Evolutionary conservation across 2,797 vertebrate species (phyloP), one percentile per base, ranked within the genome.

Genomic region (Catostomus latipinnis): DNA sequence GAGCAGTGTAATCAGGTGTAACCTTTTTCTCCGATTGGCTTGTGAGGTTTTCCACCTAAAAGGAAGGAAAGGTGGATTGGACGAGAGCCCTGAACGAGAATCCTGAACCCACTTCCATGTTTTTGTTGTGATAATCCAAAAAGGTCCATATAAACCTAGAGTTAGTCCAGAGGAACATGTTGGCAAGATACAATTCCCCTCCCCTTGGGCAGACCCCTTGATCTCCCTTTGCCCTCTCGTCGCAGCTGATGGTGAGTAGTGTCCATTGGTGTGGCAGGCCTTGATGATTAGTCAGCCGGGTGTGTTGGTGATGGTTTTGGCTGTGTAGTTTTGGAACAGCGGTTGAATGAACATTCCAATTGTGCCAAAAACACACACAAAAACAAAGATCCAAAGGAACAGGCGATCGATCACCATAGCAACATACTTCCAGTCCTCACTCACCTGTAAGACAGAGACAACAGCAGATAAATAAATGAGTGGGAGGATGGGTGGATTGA

Each of bases 381-480:
- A 97, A 78, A 99, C 91, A 6, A 98, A 98, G 91, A 99, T 96
- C 97, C 97, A 99, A 56, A 98, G 89, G 93, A 99, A 99, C 71
- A 99, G 96, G 57, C 97, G 97, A 87, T 99, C 97, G 7, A 98
- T 99, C 89, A 99, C 97, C 97, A 99, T 99, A 91, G 97, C 97
- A 8, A 99, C 97, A 0, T 98, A 99, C 88, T 99, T 99, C 97
- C 97, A 99, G 92, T 99, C 97, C 88, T 99, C 97, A 8, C 96
- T 97, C 88, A 98, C 97, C 97, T 99, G 92, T 4, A 46, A 0
- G 0, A 74, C 73, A 72, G 60, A 81, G 50, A 78, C n/a, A 67
- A 9, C 34, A n/a, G 9, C 22, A 12, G 61, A 6, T 63, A 45
- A 63, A 63, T n/a, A 14, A 16, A 61, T 34, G 34, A 34, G 34